Evolutionary conservation across 2,888 invertebrate genomes (phyloP).

Genomic region (Erpobdella octoculata): DNA sequence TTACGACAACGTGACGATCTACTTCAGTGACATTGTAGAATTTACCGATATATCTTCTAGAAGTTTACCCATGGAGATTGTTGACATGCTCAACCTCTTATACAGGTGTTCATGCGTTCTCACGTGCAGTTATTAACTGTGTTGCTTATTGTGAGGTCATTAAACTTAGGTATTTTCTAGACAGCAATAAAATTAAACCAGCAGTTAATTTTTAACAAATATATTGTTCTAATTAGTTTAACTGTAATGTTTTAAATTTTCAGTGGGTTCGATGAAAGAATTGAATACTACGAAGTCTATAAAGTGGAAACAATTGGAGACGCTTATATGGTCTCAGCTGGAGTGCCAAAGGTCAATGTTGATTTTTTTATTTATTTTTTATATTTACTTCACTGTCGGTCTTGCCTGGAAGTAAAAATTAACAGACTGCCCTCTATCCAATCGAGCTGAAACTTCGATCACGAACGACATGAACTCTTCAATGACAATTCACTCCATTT

Average conservation of each 20-base stretch:
- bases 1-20: constrained; percentile 35
- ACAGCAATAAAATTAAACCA: background rate
- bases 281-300: constrained; percentile 36
- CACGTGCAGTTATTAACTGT: background rate
- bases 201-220: background rate
- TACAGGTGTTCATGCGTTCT: constrained; percentile 32
- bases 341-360: constrained; percentile 17
- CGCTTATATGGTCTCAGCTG: constrained; percentile 31
- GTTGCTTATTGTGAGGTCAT: too few relatives aligned
- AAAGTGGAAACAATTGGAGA: constrained; percentile 38
- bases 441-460: too few relatives aligned
- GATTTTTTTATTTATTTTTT: background rate
- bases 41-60: constrained; percentile 34
- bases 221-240: background rate
- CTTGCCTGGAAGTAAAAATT: background rate
- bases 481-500: too few relatives aligned
- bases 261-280: constrained; percentile 34
- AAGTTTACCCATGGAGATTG: constrained; percentile 32
- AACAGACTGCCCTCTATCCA: background rate
- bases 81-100: constrained; percentile 32
- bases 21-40: constrained; percentile 35
- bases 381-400: background rate
- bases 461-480: too few relatives aligned
- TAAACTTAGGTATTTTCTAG: too few relatives aligned
- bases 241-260: background rate